These are phyloP conservation scores for Petroica traversi DNA, from an alignment of 2,113 vertebrate species.

Conservation along the genomic window DNA sequence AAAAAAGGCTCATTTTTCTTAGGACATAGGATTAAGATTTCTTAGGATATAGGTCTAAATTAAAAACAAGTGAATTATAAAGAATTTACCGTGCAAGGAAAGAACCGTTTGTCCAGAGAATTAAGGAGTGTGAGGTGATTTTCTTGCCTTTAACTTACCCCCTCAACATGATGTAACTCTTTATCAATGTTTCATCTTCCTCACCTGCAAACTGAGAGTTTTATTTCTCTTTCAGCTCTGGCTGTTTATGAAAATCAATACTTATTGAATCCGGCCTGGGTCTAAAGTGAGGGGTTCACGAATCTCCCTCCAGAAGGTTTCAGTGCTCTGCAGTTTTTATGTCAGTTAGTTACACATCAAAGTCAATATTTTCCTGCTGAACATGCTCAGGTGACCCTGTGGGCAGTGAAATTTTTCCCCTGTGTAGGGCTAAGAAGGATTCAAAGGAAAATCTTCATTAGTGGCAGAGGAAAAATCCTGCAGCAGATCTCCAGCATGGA, in stretches of 20 bases:
- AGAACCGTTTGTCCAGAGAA: too few relatives aligned
- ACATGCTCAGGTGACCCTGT: not conserved
- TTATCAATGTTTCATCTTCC: not conserved
- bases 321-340: not conserved
- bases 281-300: not conserved
- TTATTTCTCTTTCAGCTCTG: not conserved
- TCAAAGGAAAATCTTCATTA: not conserved
- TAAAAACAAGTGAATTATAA: not conserved
- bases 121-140: not conserved
- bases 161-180: not conserved
- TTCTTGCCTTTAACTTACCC: not conserved
- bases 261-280: not conserved
- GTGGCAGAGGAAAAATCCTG: not conserved
- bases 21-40: not conserved
- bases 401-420: not conserved
- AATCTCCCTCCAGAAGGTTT: not conserved
- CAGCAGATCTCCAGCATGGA: rapidly evolving
- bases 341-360: not conserved
- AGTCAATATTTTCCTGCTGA: not conserved
- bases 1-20: not conserved
- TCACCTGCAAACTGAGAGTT: not conserved
- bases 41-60: not conserved
- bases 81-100: too few relatives aligned
- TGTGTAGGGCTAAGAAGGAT: not conserved
- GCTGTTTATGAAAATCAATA: not conserved